Percentiles rank a stretch among this genome's conserved stretches.
phyloP scores from a whole-genome alignment of 2,888 invertebrate genomes.

The Lottia gigantea region DNA sequence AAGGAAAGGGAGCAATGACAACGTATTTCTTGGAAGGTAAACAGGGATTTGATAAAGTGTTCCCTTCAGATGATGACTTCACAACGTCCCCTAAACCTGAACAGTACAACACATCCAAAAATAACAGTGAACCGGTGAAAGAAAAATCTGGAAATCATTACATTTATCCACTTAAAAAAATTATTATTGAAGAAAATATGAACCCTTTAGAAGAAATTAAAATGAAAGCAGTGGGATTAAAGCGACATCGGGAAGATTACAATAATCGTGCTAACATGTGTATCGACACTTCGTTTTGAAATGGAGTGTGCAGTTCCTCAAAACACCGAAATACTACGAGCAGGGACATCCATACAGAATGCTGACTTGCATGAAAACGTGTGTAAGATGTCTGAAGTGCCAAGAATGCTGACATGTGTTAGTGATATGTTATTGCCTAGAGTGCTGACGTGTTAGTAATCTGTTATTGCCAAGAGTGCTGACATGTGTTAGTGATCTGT shows the following conservation, averaged over 20 bases:
- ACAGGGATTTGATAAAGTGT: conserved; percentile 47
- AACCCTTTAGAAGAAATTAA: neutral
- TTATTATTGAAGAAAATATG: neutral
- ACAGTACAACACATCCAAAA: conserved; percentile 6
- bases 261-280: neutral
- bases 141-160: neutral
- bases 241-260: neutral
- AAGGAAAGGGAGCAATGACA: conserved; percentile 92
- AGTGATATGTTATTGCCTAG: too few species aligned
- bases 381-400: too few species aligned
- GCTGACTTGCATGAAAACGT: too few species aligned
- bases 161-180: neutral
- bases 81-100: conserved; percentile 15
- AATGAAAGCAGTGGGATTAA: neutral
- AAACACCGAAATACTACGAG: too few species aligned
- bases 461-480: too few species aligned
- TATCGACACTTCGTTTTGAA: neutral
- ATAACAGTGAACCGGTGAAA: too few species aligned
- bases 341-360: too few species aligned
- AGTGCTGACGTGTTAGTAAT: too few species aligned
- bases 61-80: conserved; percentile 39
- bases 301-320: neutral
- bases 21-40: conserved; percentile 80
- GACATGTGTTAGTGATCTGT: too few species aligned
- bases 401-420: too few species aligned